Evolutionary conservation across 1,140 invertebrate genomes (phyloP).

Genomic region (Papilio dardanus): DNA sequence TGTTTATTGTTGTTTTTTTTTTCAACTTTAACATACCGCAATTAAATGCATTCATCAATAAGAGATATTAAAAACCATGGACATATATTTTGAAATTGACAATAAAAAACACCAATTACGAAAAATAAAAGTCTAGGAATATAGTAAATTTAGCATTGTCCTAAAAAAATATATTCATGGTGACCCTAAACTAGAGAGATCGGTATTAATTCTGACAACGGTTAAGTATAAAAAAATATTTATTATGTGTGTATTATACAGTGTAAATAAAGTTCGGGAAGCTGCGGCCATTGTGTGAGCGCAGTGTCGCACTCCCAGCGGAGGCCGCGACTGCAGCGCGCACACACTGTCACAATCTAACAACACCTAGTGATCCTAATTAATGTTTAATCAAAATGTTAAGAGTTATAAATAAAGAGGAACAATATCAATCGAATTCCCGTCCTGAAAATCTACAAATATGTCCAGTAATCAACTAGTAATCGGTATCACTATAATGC

Average conservation of each 20-base stretch:
- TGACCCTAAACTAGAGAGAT: constrained; percentile 42
- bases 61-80: too few relatives aligned
- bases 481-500: not conserved
- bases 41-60: too few relatives aligned
- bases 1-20: too few relatives aligned
- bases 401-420: too few relatives aligned
- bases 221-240: constrained; percentile 59
- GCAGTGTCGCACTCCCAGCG: constrained; percentile 65
- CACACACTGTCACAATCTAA: too few relatives aligned
- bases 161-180: constrained; percentile 33
- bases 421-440: not conserved
- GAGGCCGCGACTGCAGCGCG: constrained; percentile 41
- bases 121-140: not conserved
- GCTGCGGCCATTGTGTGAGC: constrained; percentile 59
- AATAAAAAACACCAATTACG: not conserved
- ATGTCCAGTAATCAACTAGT: not conserved
- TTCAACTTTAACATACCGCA: too few relatives aligned
- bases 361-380: too few relatives aligned
- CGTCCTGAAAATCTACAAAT: not conserved
- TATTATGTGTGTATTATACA: constrained; percentile 71
- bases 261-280: constrained; percentile 59
- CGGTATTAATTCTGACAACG: constrained; percentile 68
- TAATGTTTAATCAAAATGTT: too few relatives aligned
- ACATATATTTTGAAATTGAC: not conserved
- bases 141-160: constrained; percentile 16